A percentile compares a stretch with the other conserved stretches of the same genome.
phyloP scores from a whole-genome alignment of 2,888 invertebrate genomes.

The Phortica magna region DNA sequence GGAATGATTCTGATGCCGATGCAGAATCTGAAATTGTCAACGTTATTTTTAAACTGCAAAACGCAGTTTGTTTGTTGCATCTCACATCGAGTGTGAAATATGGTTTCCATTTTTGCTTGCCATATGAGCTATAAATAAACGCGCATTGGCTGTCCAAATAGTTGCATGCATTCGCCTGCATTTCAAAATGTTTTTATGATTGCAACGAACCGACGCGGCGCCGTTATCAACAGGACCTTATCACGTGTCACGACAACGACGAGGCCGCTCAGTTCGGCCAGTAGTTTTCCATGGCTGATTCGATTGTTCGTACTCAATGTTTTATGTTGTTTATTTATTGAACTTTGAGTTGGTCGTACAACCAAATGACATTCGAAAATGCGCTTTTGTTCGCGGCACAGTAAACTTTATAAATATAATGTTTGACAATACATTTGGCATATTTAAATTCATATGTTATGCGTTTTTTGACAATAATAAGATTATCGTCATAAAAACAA shows the following conservation, averaged over 20 bases:
- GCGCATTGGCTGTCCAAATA: constrained; percentile 1
- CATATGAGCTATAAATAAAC: constrained; percentile 18
- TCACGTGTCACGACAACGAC: constrained; percentile 4
- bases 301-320: neutral
- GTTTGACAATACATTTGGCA: too few relatives aligned
- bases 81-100: neutral
- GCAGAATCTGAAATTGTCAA: neutral
- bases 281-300: constrained; percentile 22
- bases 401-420: too few relatives aligned
- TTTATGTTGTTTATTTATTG: constrained; percentile 20
- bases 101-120: neutral
- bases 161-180: neutral
- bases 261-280: neutral
- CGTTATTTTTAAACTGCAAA: constrained; percentile 12
- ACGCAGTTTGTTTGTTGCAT: constrained; percentile 21
- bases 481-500: too few relatives aligned
- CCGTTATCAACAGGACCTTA: constrained; percentile 19
- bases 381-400: too few relatives aligned
- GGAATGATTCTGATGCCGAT: constrained; percentile 3
- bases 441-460: too few relatives aligned
- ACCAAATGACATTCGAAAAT: neutral
- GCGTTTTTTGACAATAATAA: too few relatives aligned
- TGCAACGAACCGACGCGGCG: neutral
- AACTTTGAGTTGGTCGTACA: neutral
- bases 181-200: constrained; percentile 3